Percentiles rank a stretch among this genome's conserved stretches.
Evolutionary conservation across 2,888 invertebrate species (phyloP).

Genomic region (Stenolophus ochropezus): DNA sequence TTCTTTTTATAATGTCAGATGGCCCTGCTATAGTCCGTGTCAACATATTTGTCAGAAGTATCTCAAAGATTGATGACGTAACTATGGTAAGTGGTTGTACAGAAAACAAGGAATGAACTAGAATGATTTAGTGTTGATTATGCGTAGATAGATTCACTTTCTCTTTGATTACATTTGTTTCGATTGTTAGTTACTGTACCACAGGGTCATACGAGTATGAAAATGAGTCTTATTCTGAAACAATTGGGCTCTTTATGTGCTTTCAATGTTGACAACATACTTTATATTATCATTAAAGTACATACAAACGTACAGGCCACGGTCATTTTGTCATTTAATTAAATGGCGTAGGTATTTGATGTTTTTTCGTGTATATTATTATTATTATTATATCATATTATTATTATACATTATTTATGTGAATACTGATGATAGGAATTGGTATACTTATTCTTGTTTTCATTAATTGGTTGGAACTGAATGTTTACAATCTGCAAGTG

Average conservation of each 20-base stretch:
- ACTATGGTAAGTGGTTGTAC: constrained; percentile 93
- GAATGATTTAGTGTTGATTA: constrained; percentile 59
- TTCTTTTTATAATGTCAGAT: constrained; percentile 78
- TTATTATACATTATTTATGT: constrained; percentile 55
- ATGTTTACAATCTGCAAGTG: constrained; percentile 58
- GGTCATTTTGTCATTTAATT: constrained; percentile 45
- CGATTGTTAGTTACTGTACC: constrained; percentile 54
- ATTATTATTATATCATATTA: constrained; percentile 53
- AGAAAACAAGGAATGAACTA: constrained; percentile 60
- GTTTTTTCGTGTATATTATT: constrained; percentile 57
- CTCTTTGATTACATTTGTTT: constrained; percentile 56
- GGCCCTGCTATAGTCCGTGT: constrained; percentile 97
- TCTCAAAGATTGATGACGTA: constrained; percentile 99
- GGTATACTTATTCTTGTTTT: constrained; percentile 55
- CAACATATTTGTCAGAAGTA: constrained; percentile 99
- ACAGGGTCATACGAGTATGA: constrained; percentile 49
- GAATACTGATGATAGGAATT: constrained; percentile 49
- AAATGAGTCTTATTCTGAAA: constrained; percentile 43
- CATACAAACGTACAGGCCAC: constrained; percentile 34
- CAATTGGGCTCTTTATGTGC: constrained; percentile 58
- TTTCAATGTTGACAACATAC: constrained; percentile 56
- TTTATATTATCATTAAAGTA: constrained; percentile 28
- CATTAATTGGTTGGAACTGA: constrained; percentile 53
- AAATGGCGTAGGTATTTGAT: constrained; percentile 39
- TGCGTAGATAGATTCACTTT: constrained; percentile 60